Evolutionary conservation across 2,797 vertebrate species (phyloP).

Genomic region (Aselliscus stoliczkanus): DNA sequence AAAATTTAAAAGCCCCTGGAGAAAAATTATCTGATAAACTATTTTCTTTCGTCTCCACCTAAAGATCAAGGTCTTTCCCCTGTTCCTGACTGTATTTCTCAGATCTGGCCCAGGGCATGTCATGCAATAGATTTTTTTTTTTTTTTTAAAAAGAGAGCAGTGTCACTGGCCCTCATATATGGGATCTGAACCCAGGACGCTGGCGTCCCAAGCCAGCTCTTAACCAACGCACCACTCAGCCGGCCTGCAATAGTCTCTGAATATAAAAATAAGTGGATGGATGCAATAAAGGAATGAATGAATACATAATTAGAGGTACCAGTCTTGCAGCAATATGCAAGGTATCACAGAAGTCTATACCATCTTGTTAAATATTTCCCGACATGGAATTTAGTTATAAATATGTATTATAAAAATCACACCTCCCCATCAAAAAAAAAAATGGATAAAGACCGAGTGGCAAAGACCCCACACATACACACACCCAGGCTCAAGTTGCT

Average conservation of each 20-base stretch:
- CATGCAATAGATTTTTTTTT: not conserved
- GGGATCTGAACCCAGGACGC: too few species aligned
- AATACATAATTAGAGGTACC: not conserved
- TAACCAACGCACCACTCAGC: too few species aligned
- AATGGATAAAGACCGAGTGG: not conserved
- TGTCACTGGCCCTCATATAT: too few species aligned
- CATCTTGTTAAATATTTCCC: not conserved
- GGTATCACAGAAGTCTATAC: not conserved
- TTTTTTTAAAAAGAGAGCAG: too few species aligned
- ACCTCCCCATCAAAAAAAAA: too few species aligned
- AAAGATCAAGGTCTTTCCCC: not conserved
- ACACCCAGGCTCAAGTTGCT: not conserved
- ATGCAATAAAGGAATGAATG: too few species aligned
- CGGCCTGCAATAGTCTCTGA: not conserved
- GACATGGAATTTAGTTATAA: not conserved
- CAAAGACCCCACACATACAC: not conserved
- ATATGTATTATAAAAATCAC: not conserved
- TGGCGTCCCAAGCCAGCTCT: too few species aligned
- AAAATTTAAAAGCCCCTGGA: not conserved
- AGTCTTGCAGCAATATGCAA: not conserved
- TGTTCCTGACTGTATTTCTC: not conserved
- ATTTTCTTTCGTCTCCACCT: not conserved
- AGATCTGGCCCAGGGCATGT: not conserved
- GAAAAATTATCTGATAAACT: not conserved
- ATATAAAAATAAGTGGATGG: not conserved